These are phyloP conservation scores for Acronicta alni DNA, from an alignment of 2,888 invertebrate species.

Conservation along the genomic window DNA sequence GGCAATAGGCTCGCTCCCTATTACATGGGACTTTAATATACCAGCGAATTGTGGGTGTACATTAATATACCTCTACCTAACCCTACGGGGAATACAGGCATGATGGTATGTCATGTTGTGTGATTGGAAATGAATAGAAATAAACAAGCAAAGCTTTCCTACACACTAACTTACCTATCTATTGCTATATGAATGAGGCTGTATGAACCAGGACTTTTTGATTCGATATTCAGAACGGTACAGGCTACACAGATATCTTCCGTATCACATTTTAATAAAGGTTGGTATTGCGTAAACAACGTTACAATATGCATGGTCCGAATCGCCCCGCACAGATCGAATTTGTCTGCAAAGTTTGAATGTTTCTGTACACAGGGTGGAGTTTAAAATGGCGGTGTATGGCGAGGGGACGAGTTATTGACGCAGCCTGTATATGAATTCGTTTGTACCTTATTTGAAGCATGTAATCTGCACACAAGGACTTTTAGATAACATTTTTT, in stretches of 20 bases:
- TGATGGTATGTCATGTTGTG: no score
- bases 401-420: constrained; percentile 68
- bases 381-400: constrained; percentile 75
- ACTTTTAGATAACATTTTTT: no score
- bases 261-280: constrained; percentile 59
- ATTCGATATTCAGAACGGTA: constrained; percentile 45
- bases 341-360: constrained; percentile 89
- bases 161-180: constrained; percentile 23
- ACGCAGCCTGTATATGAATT: constrained; percentile 51
- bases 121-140: neutral
- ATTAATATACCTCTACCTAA: no score
- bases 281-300: constrained; percentile 59
- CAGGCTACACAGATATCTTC: constrained; percentile 49
- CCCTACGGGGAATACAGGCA: no score
- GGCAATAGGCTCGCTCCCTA: no score
- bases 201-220: constrained; percentile 56
- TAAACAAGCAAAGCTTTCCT: neutral
- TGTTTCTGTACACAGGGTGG: constrained; percentile 77
- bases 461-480: neutral
- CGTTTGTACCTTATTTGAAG: constrained; percentile 21
- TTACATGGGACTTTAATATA: no score
- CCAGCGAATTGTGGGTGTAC: no score
- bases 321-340: constrained; percentile 81
- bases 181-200: constrained; percentile 36
- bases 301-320: constrained; percentile 70